Percentiles rank a stretch among this genome's conserved stretches.
phyloP scores from a whole-genome alignment of 2,113 vertebrate species.

The Sarotherodon lohbergeri region DNA sequence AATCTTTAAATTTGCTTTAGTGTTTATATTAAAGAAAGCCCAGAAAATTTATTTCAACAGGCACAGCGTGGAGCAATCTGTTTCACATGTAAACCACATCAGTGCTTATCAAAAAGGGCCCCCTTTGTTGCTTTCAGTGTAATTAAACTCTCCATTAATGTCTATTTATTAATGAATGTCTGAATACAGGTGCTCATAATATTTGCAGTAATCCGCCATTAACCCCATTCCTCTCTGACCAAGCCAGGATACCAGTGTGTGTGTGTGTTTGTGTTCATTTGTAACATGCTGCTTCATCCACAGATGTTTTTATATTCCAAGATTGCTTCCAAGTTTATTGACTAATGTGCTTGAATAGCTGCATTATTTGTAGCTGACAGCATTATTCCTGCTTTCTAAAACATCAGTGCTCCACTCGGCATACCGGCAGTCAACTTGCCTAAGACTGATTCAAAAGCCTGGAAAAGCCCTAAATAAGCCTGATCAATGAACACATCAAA shows the following conservation, averaged over 20 bases:
- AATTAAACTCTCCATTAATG: constrained; percentile 2
- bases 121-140: background rate
- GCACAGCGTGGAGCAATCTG: background rate
- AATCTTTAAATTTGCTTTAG: background rate
- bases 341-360: background rate
- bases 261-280: background rate
- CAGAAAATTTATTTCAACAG: background rate
- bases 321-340: background rate
- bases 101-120: background rate
- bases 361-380: background rate
- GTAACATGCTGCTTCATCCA: background rate
- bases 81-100: background rate
- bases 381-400: background rate
- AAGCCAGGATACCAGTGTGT: background rate
- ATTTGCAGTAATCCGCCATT: constrained; percentile 19
- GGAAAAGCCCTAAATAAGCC: background rate
- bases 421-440: background rate
- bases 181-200: constrained; percentile 3
- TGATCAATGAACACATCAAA: background rate
- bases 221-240: constrained; percentile 13
- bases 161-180: background rate
- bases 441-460: background rate
- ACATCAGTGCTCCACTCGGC: background rate
- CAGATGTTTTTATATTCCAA: background rate
- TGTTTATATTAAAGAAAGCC: background rate